phyloP scores from a whole-genome alignment of 2,888 invertebrate species.

The Netelia inedita region DNA sequence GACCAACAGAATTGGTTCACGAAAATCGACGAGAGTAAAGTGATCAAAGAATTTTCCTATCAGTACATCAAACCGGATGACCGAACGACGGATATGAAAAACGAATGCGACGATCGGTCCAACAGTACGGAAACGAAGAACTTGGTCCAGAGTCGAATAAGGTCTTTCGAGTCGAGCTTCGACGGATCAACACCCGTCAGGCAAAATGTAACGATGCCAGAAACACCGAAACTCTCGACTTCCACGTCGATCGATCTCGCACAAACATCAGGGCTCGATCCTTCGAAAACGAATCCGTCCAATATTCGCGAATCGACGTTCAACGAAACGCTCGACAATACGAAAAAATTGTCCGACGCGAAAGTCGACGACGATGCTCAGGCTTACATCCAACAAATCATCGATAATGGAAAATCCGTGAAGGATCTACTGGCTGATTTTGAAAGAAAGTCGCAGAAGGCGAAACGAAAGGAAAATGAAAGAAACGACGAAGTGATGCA shows the following conservation, averaged over 20 bases:
- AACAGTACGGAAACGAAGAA: constrained; percentile 71
- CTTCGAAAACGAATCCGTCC: constrained; percentile 70
- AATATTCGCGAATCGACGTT: constrained; percentile 78
- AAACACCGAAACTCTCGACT: constrained; percentile 83
- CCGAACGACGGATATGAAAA: constrained; percentile 73
- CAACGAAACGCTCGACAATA: constrained; percentile 67
- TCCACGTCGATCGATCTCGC: constrained; percentile 83
- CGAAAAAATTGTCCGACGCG: constrained; percentile 40
- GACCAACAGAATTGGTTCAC: constrained; percentile 80
- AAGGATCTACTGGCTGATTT: constrained; percentile 85
- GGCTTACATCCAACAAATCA: constrained; percentile 70
- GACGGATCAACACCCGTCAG: constrained; percentile 75
- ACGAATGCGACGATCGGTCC: constrained; percentile 64
- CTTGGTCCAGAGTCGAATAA: constrained; percentile 80
- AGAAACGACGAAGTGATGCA: constrained; percentile 80
- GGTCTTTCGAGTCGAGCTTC: constrained; percentile 79
- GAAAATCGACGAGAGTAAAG: constrained; percentile 81
- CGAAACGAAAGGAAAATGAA: constrained; percentile 75
- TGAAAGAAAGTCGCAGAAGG: constrained; percentile 84
- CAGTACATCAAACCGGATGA: constrained; percentile 82
- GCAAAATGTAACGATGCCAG: constrained; percentile 82
- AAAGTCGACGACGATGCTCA: constrained; percentile 51
- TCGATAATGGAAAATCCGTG: constrained; percentile 83
- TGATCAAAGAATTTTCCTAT: constrained; percentile 84
- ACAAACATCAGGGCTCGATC: constrained; percentile 82